Conservation (phyloP, 2,888 invertebrate genomes). For the Blomia tropicalis region DNA sequence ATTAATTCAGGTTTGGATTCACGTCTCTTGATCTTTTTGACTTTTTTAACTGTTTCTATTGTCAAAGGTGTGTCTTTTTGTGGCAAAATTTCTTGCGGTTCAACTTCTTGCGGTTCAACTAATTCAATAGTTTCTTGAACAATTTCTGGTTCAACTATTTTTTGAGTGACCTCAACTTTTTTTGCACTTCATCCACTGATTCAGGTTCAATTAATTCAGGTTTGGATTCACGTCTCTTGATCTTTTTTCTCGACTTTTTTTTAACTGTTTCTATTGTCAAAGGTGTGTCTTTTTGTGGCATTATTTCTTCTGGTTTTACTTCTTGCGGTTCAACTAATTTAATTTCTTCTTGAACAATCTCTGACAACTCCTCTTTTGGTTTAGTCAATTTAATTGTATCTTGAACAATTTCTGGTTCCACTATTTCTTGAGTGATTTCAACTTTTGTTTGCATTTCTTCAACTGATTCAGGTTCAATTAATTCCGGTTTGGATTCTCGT, state of each 20-base stretch:
- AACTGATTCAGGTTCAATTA: background rate
- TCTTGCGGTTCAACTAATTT: slow-evolving; percentile 21
- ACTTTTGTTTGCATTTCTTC: background rate
- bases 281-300: background rate
- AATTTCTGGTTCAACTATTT: background rate
- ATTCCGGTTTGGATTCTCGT: background rate
- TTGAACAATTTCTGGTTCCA: background rate
- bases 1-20: background rate
- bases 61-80: too few relatives aligned
- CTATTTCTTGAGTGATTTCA: background rate
- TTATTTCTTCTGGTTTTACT: slow-evolving; percentile 24
- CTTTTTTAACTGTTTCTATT: background rate
- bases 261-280: slow-evolving; percentile 6
- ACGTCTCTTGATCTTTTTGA: too few relatives aligned
- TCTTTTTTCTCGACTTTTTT: slow-evolving; percentile 4
- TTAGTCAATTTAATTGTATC: background rate
- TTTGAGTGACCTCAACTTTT: background rate
- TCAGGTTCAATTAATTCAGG: background rate
- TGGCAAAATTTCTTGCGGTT: background rate
- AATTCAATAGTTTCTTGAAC: background rate
- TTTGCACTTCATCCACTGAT: background rate
- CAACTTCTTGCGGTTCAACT: background rate
- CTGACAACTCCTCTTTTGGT: background rate
- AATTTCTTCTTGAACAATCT: slow-evolving; percentile 1
- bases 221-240: slow-evolving; percentile 5